Conservation (phyloP, 2,113 vertebrate species). For the Pterocles gutturalis region DNA sequence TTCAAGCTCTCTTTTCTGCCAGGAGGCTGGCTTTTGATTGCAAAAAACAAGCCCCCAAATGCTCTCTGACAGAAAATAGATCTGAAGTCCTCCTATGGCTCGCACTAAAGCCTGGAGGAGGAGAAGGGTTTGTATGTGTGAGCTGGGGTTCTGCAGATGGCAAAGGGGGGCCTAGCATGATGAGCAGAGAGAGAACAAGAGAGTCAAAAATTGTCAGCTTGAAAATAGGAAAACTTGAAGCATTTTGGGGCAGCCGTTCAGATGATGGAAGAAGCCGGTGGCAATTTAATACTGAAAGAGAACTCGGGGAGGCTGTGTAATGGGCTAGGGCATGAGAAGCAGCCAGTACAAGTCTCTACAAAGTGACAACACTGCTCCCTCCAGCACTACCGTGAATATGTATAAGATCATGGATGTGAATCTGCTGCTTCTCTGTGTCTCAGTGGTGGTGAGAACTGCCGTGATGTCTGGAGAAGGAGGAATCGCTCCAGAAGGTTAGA, state of each 20-base stretch:
- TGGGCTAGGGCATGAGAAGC: neutral
- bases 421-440: neutral
- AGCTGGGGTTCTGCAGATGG: neutral
- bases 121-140: neutral
- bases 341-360: fast-evolving
- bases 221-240: neutral
- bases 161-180: neutral
- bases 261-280: neutral
- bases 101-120: neutral
- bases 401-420: neutral
- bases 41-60: neutral
- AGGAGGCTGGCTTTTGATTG: neutral
- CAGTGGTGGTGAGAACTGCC: neutral
- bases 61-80: neutral
- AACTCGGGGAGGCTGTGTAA: neutral
- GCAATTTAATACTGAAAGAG: neutral
- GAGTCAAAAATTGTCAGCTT: neutral
- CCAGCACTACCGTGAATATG: neutral
- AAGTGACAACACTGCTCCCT: neutral
- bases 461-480: neutral
- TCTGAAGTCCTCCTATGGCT: neutral
- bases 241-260: neutral
- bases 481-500: neutral
- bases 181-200: neutral
- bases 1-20: neutral